Percentiles rank a stretch among this genome's conserved stretches.
Evolutionary conservation across 1,140 invertebrate genomes (phyloP).

Genomic region (Drosophila carrolli): DNA sequence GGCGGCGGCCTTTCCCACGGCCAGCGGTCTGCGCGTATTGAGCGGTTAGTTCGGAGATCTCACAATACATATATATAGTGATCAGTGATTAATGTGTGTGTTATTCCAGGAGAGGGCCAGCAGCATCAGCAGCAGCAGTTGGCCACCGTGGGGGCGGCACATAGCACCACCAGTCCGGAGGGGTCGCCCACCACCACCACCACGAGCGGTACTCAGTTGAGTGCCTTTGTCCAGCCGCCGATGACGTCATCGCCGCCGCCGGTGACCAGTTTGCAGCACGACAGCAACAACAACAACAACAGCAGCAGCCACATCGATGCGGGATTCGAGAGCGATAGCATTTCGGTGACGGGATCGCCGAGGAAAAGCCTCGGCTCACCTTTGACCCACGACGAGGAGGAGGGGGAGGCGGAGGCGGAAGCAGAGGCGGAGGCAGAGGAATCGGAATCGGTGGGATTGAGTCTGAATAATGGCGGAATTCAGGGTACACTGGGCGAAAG

Average conservation of each 20-base stretch:
- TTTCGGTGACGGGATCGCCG: conserved; percentile 88
- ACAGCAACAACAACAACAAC: conserved; percentile 75
- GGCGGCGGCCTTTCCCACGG: conserved; percentile 86
- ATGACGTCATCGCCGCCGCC: conserved; percentile 53
- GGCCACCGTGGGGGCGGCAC: conserved; percentile 85
- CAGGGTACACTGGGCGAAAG: conserved; percentile 13
- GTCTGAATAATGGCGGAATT: conserved; percentile 28
- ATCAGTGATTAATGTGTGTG: too few species aligned
- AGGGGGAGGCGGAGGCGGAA: conserved; percentile 59
- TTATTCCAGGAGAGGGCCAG: conserved; percentile 12
- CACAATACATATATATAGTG: background rate
- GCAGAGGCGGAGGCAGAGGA: conserved; percentile 20
- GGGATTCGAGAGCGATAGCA: conserved; percentile 87
- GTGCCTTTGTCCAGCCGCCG: conserved; percentile 57
- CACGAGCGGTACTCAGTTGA: conserved; percentile 53
- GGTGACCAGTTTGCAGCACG: conserved; percentile 63
- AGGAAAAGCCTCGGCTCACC: conserved; percentile 63
- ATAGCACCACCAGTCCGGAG: conserved; percentile 89
- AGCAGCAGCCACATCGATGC: conserved; percentile 77
- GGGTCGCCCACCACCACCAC: conserved; percentile 83
- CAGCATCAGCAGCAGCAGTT: conserved; percentile 70
- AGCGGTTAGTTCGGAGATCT: conserved; percentile 41
- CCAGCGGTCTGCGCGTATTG: conserved; percentile 73
- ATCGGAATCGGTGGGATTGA: conserved; percentile 33
- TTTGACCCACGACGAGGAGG: conserved; percentile 65